These are phyloP conservation scores for Psammodynastes pulverulentus DNA, from an alignment of 2,113 vertebrate species.

Conservation along the genomic window DNA sequence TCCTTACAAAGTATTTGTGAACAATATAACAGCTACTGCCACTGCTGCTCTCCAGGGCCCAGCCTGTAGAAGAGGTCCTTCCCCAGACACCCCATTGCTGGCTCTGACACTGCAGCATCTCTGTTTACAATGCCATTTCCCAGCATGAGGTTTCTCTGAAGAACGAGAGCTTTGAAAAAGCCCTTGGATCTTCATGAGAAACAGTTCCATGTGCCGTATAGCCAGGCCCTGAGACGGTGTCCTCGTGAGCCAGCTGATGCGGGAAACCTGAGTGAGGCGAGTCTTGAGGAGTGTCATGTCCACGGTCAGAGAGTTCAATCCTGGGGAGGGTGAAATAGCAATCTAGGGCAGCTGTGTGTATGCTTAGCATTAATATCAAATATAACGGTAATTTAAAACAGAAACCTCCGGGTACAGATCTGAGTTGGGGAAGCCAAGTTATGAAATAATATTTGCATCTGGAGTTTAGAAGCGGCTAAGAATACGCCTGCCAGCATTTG, in stretches of 20 bases:
- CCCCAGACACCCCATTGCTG: not conserved
- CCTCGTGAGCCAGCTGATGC: not conserved
- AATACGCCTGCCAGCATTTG: slow-evolving; percentile 54
- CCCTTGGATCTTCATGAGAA: not conserved
- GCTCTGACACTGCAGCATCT: not conserved
- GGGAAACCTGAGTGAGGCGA: slow-evolving; percentile 40
- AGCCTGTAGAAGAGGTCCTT: not conserved
- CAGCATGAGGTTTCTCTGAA: not conserved
- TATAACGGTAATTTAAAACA: slow-evolving; percentile 73
- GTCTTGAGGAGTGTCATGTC: slow-evolving; percentile 60
- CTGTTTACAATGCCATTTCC: not conserved
- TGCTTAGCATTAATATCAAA: slow-evolving; percentile 71
- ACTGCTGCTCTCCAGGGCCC: not conserved
- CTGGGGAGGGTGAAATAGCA: slow-evolving; percentile 66
- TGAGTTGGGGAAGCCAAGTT: slow-evolving; percentile 70
- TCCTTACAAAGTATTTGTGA: not conserved
- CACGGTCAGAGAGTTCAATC: slow-evolving; percentile 63
- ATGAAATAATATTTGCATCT: slow-evolving; percentile 74
- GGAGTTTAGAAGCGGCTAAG: slow-evolving; percentile 66
- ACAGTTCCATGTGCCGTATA: not conserved
- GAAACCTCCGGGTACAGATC: slow-evolving; percentile 66
- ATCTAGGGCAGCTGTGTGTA: slow-evolving; percentile 69
- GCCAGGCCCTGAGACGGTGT: slow-evolving; percentile 8
- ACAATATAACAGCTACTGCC: not conserved
- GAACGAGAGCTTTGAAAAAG: not conserved